Conservation (phyloP, 2,888 invertebrate genomes). For the Acanthacorydalis orientalis region DNA sequence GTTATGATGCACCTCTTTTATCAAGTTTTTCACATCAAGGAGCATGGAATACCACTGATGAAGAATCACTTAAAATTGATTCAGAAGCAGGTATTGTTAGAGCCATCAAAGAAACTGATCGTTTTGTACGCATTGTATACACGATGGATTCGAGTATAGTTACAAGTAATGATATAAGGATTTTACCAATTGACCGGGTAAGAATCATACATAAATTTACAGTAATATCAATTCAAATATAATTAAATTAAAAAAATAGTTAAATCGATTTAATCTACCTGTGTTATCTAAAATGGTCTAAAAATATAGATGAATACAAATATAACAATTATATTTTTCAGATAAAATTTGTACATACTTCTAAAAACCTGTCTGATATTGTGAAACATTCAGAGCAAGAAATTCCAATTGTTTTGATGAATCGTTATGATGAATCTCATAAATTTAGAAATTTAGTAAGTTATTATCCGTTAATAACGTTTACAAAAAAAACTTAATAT, state of each 20-base stretch:
- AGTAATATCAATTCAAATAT: not conserved
- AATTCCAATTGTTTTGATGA: conserved; percentile 14
- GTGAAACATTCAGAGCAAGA: not conserved
- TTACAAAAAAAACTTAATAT: not conserved
- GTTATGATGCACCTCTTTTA: conserved; percentile 31
- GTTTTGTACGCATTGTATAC: conserved; percentile 19
- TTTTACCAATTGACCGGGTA: conserved; percentile 1
- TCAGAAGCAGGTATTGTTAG: conserved; percentile 22
- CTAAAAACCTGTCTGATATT: not conserved
- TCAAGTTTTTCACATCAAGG: conserved; percentile 19
- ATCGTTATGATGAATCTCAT: conserved; percentile 15
- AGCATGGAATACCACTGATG: conserved; percentile 24
- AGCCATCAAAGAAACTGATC: conserved; percentile 18
- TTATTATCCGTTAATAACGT: not conserved
- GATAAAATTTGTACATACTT: not conserved
- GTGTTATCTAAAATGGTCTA: too few relatives aligned
- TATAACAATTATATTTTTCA: not conserved
- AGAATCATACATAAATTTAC: not conserved
- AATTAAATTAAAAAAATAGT: not conserved
- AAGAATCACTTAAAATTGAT: conserved; percentile 19
- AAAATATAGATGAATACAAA: not conserved
- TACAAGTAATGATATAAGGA: not conserved
- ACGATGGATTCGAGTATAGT: conserved; percentile 17
- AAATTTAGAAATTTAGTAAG: conserved; percentile 22
- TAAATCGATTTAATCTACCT: not conserved